Percentiles rank a stretch among this genome's conserved stretches.
Evolutionary conservation across 2,888 invertebrate genomes (phyloP).

Genomic region (Plemyria rubiginata): DNA sequence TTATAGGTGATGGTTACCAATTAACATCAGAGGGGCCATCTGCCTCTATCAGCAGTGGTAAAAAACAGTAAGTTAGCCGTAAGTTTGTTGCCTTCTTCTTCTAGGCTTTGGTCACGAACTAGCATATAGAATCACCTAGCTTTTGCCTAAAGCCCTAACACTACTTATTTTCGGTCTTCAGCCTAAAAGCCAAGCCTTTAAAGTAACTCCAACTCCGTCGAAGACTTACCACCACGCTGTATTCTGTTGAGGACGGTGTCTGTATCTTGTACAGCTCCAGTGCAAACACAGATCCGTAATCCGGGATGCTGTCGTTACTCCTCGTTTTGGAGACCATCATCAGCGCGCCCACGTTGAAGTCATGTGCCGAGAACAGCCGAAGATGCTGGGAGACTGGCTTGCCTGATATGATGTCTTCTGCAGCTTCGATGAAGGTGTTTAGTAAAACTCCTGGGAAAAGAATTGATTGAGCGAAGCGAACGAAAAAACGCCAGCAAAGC

Average conservation of each 20-base stretch:
- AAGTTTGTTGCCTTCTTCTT: too few species aligned
- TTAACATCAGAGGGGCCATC: too few species aligned
- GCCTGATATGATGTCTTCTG: constrained; percentile 58
- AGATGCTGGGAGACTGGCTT: constrained; percentile 55
- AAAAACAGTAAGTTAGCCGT: too few species aligned
- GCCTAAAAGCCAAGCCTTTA: too few species aligned
- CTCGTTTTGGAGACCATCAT: constrained; percentile 67
- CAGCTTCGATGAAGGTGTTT: constrained; percentile 63
- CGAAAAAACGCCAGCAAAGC: neutral
- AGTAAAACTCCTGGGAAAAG: constrained; percentile 64
- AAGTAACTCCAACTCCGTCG: too few species aligned
- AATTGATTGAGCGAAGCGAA: too few species aligned
- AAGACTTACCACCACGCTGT: constrained; percentile 65
- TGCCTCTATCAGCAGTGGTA: too few species aligned
- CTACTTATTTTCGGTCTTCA: too few species aligned
- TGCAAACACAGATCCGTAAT: constrained; percentile 69
- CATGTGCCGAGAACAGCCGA: constrained; percentile 67
- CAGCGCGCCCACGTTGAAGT: constrained; percentile 74
- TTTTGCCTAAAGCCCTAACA: too few species aligned
- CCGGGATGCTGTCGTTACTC: constrained; percentile 61
- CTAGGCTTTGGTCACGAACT: too few species aligned
- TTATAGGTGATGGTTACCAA: too few species aligned
- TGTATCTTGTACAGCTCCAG: constrained; percentile 66
- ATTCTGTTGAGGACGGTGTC: constrained; percentile 46
- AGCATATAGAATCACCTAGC: too few species aligned